phyloP scores from a whole-genome alignment of 2,797 vertebrate species.

The Hydrophis major region DNA sequence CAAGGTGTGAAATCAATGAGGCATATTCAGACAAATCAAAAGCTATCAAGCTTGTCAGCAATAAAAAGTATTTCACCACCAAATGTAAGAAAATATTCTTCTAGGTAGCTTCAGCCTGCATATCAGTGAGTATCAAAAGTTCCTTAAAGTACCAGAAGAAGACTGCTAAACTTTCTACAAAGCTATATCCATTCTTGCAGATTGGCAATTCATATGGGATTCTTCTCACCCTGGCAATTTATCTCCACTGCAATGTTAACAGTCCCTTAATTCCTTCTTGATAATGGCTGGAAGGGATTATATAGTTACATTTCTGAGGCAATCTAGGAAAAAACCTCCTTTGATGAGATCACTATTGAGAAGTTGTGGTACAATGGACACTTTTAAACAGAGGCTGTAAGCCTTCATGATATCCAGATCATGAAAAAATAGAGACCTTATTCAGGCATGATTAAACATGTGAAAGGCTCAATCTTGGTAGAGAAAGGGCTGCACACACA shows the following conservation, averaged over 20 bases:
- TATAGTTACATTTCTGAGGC: neutral
- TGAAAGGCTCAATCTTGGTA: neutral
- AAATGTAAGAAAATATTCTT: neutral
- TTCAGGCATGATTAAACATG: neutral
- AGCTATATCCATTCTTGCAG: neutral
- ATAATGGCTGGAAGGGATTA: neutral
- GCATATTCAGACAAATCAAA: neutral
- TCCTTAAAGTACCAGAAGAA: neutral
- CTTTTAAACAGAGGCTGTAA: neutral
- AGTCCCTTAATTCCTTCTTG: neutral
- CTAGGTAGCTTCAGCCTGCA: neutral
- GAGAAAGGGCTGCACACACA: neutral
- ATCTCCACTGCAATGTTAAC: neutral
- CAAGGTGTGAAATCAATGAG: neutral
- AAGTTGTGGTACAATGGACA: neutral
- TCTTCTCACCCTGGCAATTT: neutral
- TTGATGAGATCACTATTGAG: neutral
- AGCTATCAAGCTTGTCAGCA: neutral
- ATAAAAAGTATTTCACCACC: neutral
- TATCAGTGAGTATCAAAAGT: neutral
- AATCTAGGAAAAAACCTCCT: neutral
- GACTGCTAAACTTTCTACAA: neutral
- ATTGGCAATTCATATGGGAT: neutral
- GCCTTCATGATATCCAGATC: neutral
- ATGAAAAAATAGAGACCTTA: neutral